Conservation (phyloP, 2,888 invertebrate genomes). For the Kuschelorhynchus macadamiae region DNA sequence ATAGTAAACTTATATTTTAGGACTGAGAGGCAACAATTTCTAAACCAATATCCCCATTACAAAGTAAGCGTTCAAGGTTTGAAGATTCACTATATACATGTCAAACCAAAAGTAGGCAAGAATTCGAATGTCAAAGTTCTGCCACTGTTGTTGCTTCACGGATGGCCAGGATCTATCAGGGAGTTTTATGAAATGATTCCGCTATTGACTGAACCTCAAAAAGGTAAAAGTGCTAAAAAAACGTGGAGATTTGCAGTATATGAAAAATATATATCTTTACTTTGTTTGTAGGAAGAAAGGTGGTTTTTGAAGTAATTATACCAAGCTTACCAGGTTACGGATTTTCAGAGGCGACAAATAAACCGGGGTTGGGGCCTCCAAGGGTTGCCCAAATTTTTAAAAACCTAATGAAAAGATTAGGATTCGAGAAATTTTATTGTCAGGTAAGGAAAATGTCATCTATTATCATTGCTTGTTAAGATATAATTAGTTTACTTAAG, state of each 20-base stretch:
- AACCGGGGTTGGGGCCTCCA: slow-evolving; percentile 74
- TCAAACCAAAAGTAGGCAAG: slow-evolving; percentile 69
- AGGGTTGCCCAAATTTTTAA: slow-evolving; percentile 75
- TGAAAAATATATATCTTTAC: not conserved
- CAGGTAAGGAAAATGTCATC: no score
- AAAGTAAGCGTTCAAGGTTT: slow-evolving; percentile 79
- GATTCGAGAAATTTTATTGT: slow-evolving; percentile 76
- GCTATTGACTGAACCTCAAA: slow-evolving; percentile 72
- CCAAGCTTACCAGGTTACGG: slow-evolving; percentile 70
- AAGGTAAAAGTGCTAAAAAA: slow-evolving; percentile 57
- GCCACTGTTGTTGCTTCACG: slow-evolving; percentile 84
- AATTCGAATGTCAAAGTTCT: slow-evolving; percentile 68
- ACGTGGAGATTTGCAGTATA: no score
- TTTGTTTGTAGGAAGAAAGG: slow-evolving; percentile 64
- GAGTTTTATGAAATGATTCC: slow-evolving; percentile 88
- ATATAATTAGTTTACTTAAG: no score
- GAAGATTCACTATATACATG: slow-evolving; percentile 72
- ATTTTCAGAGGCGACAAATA: slow-evolving; percentile 71
- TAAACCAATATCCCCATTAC: slow-evolving; percentile 80
- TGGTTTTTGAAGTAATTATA: slow-evolving; percentile 77
- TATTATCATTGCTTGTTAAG: no score
- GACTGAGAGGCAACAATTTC: slow-evolving; percentile 72
- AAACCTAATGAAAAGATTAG: slow-evolving; percentile 80
- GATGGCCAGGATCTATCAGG: slow-evolving; percentile 92
- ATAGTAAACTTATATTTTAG: no score